Conservation (phyloP, 1,140 invertebrate genomes). For the Phenacoccus solenopsis region DNA sequence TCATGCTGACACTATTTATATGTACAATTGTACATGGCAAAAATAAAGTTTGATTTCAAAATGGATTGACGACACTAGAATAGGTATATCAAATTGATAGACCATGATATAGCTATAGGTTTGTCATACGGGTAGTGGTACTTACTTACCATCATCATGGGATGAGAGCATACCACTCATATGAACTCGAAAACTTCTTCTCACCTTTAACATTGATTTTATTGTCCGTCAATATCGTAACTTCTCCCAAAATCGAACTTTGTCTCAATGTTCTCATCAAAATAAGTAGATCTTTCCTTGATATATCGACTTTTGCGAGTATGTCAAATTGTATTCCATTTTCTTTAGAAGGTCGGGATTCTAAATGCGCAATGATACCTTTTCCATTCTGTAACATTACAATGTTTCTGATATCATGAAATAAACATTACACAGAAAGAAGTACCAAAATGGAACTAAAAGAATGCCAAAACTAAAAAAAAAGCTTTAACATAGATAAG, state of each 20-base stretch:
- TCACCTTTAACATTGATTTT: constrained; percentile 65
- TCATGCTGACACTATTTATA: too few relatives aligned
- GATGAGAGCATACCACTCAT: neutral
- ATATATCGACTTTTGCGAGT: constrained; percentile 72
- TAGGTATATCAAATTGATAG: too few relatives aligned
- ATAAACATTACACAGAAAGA: neutral
- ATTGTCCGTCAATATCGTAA: constrained; percentile 67
- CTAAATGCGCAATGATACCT: constrained; percentile 72
- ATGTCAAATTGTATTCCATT: constrained; percentile 68
- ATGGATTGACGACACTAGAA: too few relatives aligned
- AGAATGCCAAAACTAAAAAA: neutral
- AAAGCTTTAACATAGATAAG: too few relatives aligned
- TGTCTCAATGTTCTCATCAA: constrained; percentile 71
- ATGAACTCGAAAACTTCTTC: neutral
- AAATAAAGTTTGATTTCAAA: too few relatives aligned
- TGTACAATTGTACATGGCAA: too few relatives aligned
- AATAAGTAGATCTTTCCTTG: constrained; percentile 59
- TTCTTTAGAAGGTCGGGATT: constrained; percentile 65
- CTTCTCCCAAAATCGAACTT: constrained; percentile 58
- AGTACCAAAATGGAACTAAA: neutral
- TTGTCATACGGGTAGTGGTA: too few relatives aligned
- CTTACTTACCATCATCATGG: too few relatives aligned
- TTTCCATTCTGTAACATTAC: constrained; percentile 53
- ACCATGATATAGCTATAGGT: too few relatives aligned
- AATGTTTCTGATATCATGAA: neutral